Evolutionary conservation across 1,140 invertebrate species (phyloP).

Genomic region (Cotesia glomerata): DNA sequence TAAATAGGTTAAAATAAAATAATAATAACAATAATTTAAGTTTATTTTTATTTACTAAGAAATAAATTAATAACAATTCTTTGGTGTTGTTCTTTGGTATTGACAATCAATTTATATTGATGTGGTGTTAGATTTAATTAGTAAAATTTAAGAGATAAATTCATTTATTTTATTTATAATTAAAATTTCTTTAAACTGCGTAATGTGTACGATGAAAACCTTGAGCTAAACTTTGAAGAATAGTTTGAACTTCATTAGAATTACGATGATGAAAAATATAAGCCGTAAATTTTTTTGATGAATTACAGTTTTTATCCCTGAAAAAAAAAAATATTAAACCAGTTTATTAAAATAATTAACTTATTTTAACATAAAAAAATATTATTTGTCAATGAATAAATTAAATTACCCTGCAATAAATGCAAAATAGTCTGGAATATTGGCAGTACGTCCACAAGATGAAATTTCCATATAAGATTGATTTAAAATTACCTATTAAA

Average conservation of each 20-base stretch:
- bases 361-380: neutral
- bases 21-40: neutral
- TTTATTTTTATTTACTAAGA: neutral
- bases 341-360: slow-evolving; percentile 9
- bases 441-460: slow-evolving; percentile 67
- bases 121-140: too few species aligned
- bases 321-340: slow-evolving; percentile 40
- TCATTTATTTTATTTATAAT: neutral
- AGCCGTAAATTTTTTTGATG: slow-evolving; percentile 66
- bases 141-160: too few species aligned
- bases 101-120: too few species aligned
- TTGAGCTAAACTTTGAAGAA: slow-evolving; percentile 59
- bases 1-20: neutral
- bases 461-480: slow-evolving; percentile 73
- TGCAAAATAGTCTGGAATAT: slow-evolving; percentile 67
- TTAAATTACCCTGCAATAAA: slow-evolving; percentile 68
- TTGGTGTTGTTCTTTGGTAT: too few species aligned
- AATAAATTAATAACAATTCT: too few species aligned
- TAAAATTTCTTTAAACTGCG: slow-evolving; percentile 47
- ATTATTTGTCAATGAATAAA: neutral
- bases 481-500: slow-evolving; percentile 59
- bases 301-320: slow-evolving; percentile 67
- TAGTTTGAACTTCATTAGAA: slow-evolving; percentile 60
- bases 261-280: slow-evolving; percentile 65
- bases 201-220: slow-evolving; percentile 60